phyloP scores from a whole-genome alignment of 92 coral and sea anemone species.

The Epizoanthus scotinus region DNA sequence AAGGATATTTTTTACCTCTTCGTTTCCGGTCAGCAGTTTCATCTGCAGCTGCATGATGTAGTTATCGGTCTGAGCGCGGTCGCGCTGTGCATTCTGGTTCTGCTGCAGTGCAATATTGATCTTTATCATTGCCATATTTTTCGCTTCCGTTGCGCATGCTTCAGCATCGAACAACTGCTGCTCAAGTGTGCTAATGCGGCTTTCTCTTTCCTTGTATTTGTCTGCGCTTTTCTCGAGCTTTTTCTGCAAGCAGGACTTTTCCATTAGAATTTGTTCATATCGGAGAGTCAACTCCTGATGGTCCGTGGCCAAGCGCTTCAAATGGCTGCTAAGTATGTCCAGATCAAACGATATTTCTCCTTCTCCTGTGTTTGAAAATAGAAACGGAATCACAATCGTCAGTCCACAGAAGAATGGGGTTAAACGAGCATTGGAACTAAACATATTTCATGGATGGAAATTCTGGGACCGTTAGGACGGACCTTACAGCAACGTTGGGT shows the following conservation, averaged over 20 bases:
- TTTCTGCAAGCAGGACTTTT: slow-evolving; percentile 52
- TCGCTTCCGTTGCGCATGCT: slow-evolving; percentile 42
- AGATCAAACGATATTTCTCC: slow-evolving; percentile 42
- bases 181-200: slow-evolving; percentile 50
- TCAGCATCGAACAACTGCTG: slow-evolving; percentile 54
- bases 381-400: no score
- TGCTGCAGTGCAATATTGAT: slow-evolving; percentile 42
- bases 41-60: slow-evolving; percentile 72
- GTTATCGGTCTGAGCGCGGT: slow-evolving; percentile 56
- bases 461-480: no score
- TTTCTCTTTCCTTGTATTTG: slow-evolving; percentile 54
- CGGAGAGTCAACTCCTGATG: slow-evolving; percentile 59
- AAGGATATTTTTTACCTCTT: slow-evolving; percentile 34
- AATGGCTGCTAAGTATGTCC: slow-evolving; percentile 62
- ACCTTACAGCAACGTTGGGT: no score
- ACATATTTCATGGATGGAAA: no score
- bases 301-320: slow-evolving; percentile 60
- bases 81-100: slow-evolving; percentile 38
- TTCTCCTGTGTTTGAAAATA: slow-evolving; percentile 19
- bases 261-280: slow-evolving; percentile 52
- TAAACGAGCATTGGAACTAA: no score
- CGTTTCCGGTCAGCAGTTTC: slow-evolving; percentile 62
- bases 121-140: slow-evolving; percentile 46
- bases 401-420: no score
- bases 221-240: slow-evolving; percentile 51